Evolutionary conservation across 2,888 invertebrate species (phyloP), one percentile per base, ranked within the genome.

Genomic region (Dicycla oo): DNA sequence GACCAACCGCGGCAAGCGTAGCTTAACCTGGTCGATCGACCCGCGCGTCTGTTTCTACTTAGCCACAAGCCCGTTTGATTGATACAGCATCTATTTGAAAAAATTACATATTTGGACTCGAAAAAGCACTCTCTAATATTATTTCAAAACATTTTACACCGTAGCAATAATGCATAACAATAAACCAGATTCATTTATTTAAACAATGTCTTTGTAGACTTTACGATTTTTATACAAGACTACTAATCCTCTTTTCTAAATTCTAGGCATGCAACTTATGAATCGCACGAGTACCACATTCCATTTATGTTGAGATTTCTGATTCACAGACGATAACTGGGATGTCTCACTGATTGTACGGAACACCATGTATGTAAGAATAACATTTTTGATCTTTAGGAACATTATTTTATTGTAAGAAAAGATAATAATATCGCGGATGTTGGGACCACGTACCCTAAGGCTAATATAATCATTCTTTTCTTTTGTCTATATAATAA

Each of bases 191-290:
- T 45, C 0, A 34, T 56, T 68, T 3, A 40, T 53, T 23, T 47
- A 26, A 58, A 20, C 8, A 34, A 58, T 47, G 45, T 73, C 3
- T 34, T 13, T 11, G 13, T 58, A 13, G 34, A 57, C 20, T 79
- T 60, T 62, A 61, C 11, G 66, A 45, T 20, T 11, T 66, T 23
- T 1, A 58, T 54, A 56, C 43, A 8, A 47, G 70, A 81, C n/a
- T 56, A 51, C 10, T 80, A 67, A 80, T 83, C 80, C 83, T 43
- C 15, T n/a, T 53, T 70, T 75, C 23, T 62, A 34, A 64, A 60
- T 69, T 65, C 73, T 10, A 73, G 67, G 68, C 69, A 60, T 62
- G 66, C 40, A 49, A 56, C 57, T 45, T 51, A 54, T 53, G 53
- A 80, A 45, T 63, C 11, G 53, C 13, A 57, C 18, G 45, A 56